Base-by-base conservation (phyloP, 2,113 vertebrate species). In the Fulmarus glacialis region DNA sequence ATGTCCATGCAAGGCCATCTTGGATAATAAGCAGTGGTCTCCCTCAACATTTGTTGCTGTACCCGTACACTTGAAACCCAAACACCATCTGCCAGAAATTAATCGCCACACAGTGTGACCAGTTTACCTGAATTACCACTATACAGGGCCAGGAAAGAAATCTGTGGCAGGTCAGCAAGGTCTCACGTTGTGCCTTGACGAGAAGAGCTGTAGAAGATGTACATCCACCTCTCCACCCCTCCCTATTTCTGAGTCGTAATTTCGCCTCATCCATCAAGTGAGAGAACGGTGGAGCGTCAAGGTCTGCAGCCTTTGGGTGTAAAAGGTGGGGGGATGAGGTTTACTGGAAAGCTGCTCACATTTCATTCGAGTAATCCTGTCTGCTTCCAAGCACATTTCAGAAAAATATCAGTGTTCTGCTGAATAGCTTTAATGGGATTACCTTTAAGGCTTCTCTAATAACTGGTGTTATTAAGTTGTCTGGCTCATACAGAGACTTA, bases 401-500 rank as follows among this genome's bases (percentile, higher is more conserved):
- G 95, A 84, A 95, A 95, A 96, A 90, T 94, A 97, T 96, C 93
- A 89, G 59, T 91, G 94, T 92, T 98, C 87, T 96, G 96, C 90
- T 97, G 96, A 96, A 96, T 95, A 92, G 88, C 72, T 97, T 74
- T 98, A 98, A 98, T 90, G 97, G 95, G 97, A 98, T 98, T 98
- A 98, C 96, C 88, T 97, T 94, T 84, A 97, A 97, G 97, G 90
- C 96, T 96, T 91, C 96, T 97, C 95, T 97, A 97, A 98, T 98
- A 97, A 98, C 94, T 92, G 96, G 83, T 83, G 87, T 97, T 97
- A 97, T 97, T 97, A 97, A 97, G 93, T 97, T 96, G 90, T 93
- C 93, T 94, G 74, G 87, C 93, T 97, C 81, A 85, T 90, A 94
- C 4, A 50, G 86, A 97, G 94, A 94, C 90, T 97, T 97, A 95